A percentile compares a stretch with the other conserved stretches of the same genome.
Conservation (phyloP, 1,140 invertebrate genomes). For the Ostrea edulis region DNA sequence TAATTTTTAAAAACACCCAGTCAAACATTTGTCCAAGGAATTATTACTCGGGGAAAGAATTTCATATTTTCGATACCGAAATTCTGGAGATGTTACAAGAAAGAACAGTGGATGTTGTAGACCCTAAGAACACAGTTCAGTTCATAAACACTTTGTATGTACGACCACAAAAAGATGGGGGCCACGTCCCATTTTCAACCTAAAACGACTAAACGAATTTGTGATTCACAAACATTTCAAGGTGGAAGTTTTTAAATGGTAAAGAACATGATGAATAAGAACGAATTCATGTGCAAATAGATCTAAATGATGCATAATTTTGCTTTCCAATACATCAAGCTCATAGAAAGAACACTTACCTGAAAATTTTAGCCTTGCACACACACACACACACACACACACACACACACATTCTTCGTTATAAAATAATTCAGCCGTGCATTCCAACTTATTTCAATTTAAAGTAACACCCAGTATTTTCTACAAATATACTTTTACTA, state of each 20-base stretch:
- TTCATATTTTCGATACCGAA: slow-evolving; percentile 23
- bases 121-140: background rate
- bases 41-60: slow-evolving; percentile 37
- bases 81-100: slow-evolving; percentile 38
- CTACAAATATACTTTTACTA: too few species aligned
- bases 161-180: slow-evolving; percentile 48
- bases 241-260: slow-evolving; percentile 21
- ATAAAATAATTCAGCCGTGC: too few species aligned
- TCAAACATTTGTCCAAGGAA: slow-evolving; percentile 13
- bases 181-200: slow-evolving; percentile 20
- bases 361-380: too few species aligned
- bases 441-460: too few species aligned
- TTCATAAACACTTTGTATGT: slow-evolving; percentile 41
- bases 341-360: too few species aligned
- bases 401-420: too few species aligned
- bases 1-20: background rate
- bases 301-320: slow-evolving; percentile 30
- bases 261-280: slow-evolving; percentile 28
- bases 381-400: too few species aligned
- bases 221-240: slow-evolving; percentile 44
- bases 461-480: too few species aligned
- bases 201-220: slow-evolving; percentile 38
- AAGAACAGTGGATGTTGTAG: slow-evolving; percentile 6
- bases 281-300: slow-evolving; percentile 42
- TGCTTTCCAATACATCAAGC: slow-evolving; percentile 33